Conservation (phyloP, 1,140 invertebrate genomes). For the Proales similis region DNA sequence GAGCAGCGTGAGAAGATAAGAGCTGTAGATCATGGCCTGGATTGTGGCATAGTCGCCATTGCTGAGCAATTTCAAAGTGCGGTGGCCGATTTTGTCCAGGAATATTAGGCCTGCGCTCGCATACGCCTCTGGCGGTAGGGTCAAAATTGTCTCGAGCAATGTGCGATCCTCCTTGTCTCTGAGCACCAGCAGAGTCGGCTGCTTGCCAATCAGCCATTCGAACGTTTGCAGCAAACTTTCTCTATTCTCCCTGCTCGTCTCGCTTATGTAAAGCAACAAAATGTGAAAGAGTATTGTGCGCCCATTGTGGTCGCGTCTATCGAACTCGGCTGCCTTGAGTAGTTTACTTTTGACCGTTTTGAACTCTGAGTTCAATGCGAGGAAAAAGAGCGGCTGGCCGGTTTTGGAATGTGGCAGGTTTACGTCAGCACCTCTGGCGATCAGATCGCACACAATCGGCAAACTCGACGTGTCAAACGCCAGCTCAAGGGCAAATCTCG, state of each 20-base stretch:
- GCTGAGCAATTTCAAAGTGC: background rate
- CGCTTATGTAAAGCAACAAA: background rate
- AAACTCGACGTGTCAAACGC: slow-evolving; percentile 15
- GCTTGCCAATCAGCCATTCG: background rate
- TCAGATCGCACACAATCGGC: background rate
- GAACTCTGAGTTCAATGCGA: background rate
- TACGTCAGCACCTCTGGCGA: slow-evolving; percentile 2
- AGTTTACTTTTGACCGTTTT: background rate
- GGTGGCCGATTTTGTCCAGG: slow-evolving; percentile 15
- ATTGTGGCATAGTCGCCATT: background rate
- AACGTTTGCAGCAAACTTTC: slow-evolving; percentile 3
- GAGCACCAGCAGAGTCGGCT: slow-evolving; percentile 2
- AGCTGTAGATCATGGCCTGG: slow-evolving; percentile 28
- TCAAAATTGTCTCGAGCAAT: slow-evolving; percentile 16
- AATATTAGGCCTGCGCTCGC: background rate
- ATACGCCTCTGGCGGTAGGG: background rate
- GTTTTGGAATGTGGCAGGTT: slow-evolving; percentile 24
- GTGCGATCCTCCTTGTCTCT: slow-evolving; percentile 1
- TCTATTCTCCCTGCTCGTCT: background rate
- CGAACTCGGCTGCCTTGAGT: background rate
- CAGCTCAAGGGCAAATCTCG: slow-evolving; percentile 28
- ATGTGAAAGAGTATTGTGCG: slow-evolving; percentile 23
- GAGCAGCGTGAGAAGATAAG: slow-evolving; percentile 12
- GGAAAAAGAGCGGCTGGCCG: slow-evolving; percentile 23
- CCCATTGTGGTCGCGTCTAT: slow-evolving; percentile 12